Conservation (phyloP, 2,888 invertebrate genomes). For the Spatulosminthurus flaviceps region DNA sequence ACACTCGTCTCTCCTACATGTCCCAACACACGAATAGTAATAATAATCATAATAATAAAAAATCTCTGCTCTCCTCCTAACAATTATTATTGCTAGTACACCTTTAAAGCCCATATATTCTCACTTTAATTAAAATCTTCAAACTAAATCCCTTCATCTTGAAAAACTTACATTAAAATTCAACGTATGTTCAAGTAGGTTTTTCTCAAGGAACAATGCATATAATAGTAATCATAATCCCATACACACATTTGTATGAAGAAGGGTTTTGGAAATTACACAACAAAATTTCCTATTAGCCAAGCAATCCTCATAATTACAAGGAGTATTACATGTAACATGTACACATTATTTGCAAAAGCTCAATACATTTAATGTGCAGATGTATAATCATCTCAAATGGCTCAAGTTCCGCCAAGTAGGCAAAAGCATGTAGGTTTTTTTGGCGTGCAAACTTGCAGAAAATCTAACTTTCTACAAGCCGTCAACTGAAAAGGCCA, state of each 20-base stretch:
- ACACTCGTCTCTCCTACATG: background rate
- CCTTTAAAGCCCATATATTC: too few species aligned
- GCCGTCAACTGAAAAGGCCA: conserved; percentile 26
- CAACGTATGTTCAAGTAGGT: too few species aligned
- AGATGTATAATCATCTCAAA: background rate
- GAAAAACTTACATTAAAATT: too few species aligned
- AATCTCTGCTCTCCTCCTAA: too few species aligned
- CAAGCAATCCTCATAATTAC: background rate
- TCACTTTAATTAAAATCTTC: too few species aligned
- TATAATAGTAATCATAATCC: too few species aligned
- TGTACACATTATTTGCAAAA: background rate
- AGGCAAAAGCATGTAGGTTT: background rate
- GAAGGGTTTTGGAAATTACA: background rate
- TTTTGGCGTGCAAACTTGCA: conserved; percentile 16
- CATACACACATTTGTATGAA: background rate
- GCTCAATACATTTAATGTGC: too few species aligned
- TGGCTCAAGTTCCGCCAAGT: background rate
- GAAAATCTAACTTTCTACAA: conserved; percentile 25
- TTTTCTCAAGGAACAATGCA: too few species aligned
- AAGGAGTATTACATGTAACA: background rate
- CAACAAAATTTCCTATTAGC: background rate
- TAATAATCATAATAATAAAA: too few species aligned
- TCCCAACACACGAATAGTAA: too few species aligned
- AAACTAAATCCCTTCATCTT: too few species aligned
- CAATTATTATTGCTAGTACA: too few species aligned